Percentiles rank a stretch among this genome's conserved stretches.
Evolutionary conservation across 2,113 vertebrate species (phyloP).

Genomic region (Bombycilla garrulus): DNA sequence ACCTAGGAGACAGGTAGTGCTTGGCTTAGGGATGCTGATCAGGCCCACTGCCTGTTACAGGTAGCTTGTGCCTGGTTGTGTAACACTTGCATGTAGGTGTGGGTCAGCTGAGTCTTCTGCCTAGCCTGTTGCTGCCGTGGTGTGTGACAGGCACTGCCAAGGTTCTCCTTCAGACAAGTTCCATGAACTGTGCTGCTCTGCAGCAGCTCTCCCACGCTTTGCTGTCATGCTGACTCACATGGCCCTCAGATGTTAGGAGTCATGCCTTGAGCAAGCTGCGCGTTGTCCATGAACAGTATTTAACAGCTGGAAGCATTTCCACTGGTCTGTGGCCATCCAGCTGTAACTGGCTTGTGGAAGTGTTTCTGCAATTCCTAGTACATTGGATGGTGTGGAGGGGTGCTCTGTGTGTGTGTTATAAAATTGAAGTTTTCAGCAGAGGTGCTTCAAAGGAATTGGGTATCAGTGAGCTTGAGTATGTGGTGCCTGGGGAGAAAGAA

Average conservation of each 20-base stretch:
- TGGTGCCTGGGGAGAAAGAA: not conserved
- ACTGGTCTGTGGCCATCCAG: not conserved
- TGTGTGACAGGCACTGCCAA: accelerated
- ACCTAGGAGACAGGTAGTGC: not conserved
- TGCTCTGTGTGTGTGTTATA: not conserved
- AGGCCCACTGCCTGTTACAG: too few species aligned
- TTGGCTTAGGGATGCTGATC: not conserved
- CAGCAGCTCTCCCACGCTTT: not conserved
- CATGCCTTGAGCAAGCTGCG: not conserved
- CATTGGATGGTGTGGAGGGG: too few species aligned
- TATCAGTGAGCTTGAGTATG: not conserved
- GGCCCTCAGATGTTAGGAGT: not conserved
- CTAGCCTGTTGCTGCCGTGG: not conserved
- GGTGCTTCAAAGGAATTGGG: not conserved
- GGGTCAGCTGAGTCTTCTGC: not conserved
- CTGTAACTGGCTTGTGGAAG: accelerated
- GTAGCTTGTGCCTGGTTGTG: not conserved
- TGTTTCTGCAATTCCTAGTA: not conserved
- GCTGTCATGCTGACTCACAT: not conserved
- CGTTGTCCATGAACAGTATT: accelerated
- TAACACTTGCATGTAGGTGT: not conserved
- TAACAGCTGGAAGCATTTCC: not conserved
- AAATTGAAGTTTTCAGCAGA: not conserved
- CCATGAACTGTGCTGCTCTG: not conserved
- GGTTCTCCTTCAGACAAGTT: accelerated